Base-by-base conservation (phyloP, 1,140 invertebrate genomes). In the Eriocheir sinensis region DNA sequence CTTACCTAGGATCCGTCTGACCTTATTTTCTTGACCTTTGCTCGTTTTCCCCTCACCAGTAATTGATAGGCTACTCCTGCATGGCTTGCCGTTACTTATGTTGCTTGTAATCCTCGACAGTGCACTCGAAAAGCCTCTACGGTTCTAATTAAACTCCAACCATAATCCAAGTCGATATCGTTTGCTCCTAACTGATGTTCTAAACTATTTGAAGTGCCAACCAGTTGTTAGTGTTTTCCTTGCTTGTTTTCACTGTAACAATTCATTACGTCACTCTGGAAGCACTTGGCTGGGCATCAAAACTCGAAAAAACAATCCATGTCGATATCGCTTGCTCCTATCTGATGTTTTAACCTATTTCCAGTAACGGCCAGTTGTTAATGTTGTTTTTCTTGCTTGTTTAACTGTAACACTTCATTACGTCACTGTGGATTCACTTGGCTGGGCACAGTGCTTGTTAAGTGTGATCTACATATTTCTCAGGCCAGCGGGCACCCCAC, bases 391-490 rank as follows among this genome's bases (percentile, higher is more conserved):
- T 72, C 60, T 72, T n/a, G 2, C 60, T n/a, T 72, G 21, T n/a
- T 72, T 4, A 48, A 48, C 44, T n/a, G n/a, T 72, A n/a, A 72
- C 60, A 72, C 17, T 6, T 4, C 60, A 72, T 72, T 72, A 21
- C 21, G 60, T n/a, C 60, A 72, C 60, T 72, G 0, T 72, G 27
- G 60, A 21, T 21, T 72, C 27, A 72, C 60, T 72, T n/a, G 12
- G 21, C 60, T n/a, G 0, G 60, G 60, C 60, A 72, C 1, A 27
- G 60, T 72, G 60, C 60, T 72, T 72, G 60, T 27, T n/a, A n/a
- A 72, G 60, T 72, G 60, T 72, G 60, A 72, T 72, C 60, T 72
- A 72, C 60, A 72, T 72, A 72, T n/a, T 72, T 72, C 21, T 72
- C 21, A 72, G 60, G 27, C 12, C 60, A 72, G 60, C 60, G 60